Conservation (phyloP, 1,140 invertebrate genomes). For the Neelides sp. region DNA sequence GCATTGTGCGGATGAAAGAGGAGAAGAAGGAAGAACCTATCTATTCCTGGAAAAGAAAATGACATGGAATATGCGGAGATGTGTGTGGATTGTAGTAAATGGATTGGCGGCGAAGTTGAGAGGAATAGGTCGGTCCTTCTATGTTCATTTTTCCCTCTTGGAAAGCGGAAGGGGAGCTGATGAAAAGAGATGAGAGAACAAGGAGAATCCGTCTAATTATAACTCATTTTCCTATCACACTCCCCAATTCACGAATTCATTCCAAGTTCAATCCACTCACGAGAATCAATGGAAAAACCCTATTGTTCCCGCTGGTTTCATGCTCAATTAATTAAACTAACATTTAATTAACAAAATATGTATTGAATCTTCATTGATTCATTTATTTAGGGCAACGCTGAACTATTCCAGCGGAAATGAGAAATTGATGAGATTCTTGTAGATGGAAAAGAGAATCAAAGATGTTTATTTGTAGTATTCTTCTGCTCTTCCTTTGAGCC, state of each 20-base stretch:
- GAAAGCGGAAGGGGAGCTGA: background rate
- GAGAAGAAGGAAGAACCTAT: background rate
- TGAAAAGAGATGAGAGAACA: background rate
- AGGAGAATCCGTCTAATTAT: conserved; percentile 8
- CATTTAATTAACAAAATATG: too few species aligned
- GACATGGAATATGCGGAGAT: conserved; percentile 5
- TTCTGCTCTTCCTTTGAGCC: too few species aligned
- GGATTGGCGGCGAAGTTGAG: conserved; percentile 18
- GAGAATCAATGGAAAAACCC: too few species aligned
- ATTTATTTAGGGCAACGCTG: too few species aligned
- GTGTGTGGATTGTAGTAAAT: conserved; percentile 17
- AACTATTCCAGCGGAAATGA: too few species aligned
- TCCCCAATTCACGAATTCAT: background rate
- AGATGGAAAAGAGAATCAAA: too few species aligned
- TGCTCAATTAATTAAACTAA: too few species aligned
- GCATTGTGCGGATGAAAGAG: background rate
- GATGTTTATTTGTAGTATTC: too few species aligned
- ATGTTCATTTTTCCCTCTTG: conserved; percentile 8
- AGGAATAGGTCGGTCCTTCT: conserved; percentile 4
- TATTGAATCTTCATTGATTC: too few species aligned
- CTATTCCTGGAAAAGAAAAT: conserved; percentile 11
- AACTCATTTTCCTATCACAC: background rate
- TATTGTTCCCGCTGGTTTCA: too few species aligned
- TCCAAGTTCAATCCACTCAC: background rate
- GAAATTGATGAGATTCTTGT: too few species aligned